Conservation (phyloP, 2,888 invertebrate genomes). For the Clunio marinus region DNA sequence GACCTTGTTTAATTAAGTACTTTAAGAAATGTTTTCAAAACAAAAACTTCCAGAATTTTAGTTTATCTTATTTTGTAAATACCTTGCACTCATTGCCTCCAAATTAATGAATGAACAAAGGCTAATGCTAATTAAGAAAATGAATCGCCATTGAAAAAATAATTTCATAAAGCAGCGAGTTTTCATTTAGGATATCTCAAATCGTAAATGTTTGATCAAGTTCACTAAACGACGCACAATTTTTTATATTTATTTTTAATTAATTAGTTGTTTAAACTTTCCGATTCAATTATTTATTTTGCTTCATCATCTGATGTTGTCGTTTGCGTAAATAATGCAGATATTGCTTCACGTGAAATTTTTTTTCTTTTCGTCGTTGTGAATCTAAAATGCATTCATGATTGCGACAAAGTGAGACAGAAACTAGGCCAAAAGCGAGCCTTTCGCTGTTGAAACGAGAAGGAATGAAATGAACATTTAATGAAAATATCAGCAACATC, state of each 20-base stretch:
- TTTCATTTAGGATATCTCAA: neutral
- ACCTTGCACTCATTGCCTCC: no score
- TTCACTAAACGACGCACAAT: neutral
- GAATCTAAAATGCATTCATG: neutral
- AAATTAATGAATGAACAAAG: neutral
- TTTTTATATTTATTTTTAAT: neutral
- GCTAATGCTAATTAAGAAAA: conserved; percentile 7
- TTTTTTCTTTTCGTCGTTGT: neutral
- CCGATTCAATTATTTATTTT: neutral
- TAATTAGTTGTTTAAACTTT: neutral
- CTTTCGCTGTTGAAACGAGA: neutral
- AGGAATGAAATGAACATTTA: neutral
- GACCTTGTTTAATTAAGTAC: no score
- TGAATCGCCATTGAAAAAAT: neutral
- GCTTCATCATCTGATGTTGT: neutral
- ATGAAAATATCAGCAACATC: neutral
- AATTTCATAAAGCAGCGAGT: no score
- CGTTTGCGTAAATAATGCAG: conserved; percentile 23
- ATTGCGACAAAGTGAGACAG: conserved; percentile 15
- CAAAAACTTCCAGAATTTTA: no score
- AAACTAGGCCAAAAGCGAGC: conserved; percentile 25
- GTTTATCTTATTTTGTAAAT: no score
- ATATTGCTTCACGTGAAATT: conserved; percentile 13
- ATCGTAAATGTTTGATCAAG: conserved; percentile 30
- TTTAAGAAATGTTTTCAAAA: no score